phyloP scores from a whole-genome alignment of 2,113 vertebrate species.

The Sitta europaea region DNA sequence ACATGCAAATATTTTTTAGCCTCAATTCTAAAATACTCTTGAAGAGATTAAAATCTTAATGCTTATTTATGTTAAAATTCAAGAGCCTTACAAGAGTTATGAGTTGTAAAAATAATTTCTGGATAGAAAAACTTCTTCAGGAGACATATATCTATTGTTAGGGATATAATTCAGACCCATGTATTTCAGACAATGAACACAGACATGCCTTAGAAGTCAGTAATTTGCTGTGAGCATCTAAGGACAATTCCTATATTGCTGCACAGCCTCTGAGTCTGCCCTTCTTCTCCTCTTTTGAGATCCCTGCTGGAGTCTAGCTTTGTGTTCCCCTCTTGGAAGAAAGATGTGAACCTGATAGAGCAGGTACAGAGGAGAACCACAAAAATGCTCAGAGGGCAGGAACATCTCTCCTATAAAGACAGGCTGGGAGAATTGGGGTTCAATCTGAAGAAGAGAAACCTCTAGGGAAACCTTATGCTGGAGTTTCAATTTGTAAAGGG shows the following conservation, averaged over 20 bases:
- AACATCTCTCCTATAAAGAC: not conserved
- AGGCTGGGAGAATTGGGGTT: not conserved
- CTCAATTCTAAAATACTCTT: not conserved
- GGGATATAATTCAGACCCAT: not conserved
- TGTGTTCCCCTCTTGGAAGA: accelerated
- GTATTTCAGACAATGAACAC: not conserved
- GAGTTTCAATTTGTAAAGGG: not conserved
- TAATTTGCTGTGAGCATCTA: not conserved
- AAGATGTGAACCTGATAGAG: not conserved
- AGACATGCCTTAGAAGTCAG: not conserved
- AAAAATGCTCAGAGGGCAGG: not conserved
- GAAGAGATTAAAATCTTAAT: not conserved
- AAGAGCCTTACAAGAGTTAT: not conserved
- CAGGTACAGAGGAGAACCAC: not conserved
- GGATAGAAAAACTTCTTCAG: not conserved
- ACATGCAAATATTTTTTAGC: not conserved
- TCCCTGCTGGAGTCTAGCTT: not conserved
- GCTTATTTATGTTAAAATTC: not conserved
- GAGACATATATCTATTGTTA: not conserved
- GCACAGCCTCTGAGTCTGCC: not conserved
- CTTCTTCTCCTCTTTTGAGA: not conserved
- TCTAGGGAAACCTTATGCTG: not conserved
- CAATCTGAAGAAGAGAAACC: not conserved
- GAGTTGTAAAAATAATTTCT: not conserved
- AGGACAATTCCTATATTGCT: not conserved